These are phyloP conservation scores for Heterotilapia buettikoferi DNA, from an alignment of 2,113 vertebrate genomes.

Conservation along the genomic window DNA sequence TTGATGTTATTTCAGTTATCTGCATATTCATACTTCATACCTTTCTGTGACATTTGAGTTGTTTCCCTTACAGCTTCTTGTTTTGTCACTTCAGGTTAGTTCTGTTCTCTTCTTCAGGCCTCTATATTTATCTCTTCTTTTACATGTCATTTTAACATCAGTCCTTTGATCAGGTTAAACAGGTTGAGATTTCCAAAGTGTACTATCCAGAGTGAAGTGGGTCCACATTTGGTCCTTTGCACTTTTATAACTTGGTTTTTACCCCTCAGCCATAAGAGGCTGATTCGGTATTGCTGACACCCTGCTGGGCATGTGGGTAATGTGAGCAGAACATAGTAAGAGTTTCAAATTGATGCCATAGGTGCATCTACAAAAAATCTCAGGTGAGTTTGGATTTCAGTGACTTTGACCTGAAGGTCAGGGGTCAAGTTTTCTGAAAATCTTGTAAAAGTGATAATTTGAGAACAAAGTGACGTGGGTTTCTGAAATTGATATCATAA, in stretches of 20 bases:
- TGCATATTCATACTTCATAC: neutral
- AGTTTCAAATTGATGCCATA: neutral
- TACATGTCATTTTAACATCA: neutral
- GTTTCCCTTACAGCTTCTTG: neutral
- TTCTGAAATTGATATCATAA: too few species aligned
- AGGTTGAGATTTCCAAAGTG: neutral
- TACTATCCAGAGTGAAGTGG: neutral
- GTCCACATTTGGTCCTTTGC: neutral
- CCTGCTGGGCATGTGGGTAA: neutral
- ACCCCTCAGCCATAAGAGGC: accelerated
- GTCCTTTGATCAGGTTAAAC: neutral
- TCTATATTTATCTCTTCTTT: neutral
- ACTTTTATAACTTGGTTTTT: neutral
- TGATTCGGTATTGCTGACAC: neutral
- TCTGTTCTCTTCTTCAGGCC: neutral
- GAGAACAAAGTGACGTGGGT: too few species aligned
- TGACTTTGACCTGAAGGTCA: neutral
- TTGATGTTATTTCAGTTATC: neutral
- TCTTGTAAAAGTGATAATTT: neutral
- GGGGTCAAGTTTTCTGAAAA: neutral
- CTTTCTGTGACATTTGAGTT: neutral
- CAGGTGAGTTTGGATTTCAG: neutral
- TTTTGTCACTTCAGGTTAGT: neutral
- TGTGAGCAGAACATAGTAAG: accelerated
- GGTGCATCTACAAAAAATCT: neutral